Evolutionary conservation across 1,140 invertebrate species (phyloP), one percentile per base, ranked within the genome.

Genomic region (Fopius arisanus): DNA sequence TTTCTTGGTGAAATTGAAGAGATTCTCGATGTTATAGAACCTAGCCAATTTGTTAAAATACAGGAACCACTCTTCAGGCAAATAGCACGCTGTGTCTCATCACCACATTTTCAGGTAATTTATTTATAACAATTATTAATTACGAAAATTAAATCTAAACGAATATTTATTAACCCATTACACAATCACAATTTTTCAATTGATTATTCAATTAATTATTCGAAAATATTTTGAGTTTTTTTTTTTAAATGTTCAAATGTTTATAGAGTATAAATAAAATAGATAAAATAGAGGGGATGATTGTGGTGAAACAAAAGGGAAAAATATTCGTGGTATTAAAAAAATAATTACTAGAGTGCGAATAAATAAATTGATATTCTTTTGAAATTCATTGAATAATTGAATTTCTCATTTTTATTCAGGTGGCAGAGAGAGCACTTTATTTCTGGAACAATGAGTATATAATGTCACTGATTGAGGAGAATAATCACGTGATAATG

Each of bases 371-470:
- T n/a, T n/a, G n/a, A n/a, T n/a, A n/a, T n/a, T n/a, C n/a, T n/a
- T n/a, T n/a, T n/a, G n/a, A n/a, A n/a, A n/a, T 21, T n/a, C 4
- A 9, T 21, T 37, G 1, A 37, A 43, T 43, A 65, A 69, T 48
- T 70, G 3, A 37, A 48, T 10, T 29, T 63, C 33, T 75, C 23
- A 51, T 75, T 70, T 74, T 77, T 78, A 89, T 89, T 2, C 82
- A 99, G 97, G 97, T 99, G 81, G 97, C 97, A 75, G 97, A 99
- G 87, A 96, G 97, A 82, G 97, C 97, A 43, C 89, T 99, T 12
- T 99, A 98, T 88, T 98, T 97, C 88, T 99, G 97, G 97, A 99
- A 99, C 91, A 99, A 99, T 89, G 98, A 99, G 88, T 99, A 99
- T 86, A 97, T 99, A 81, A 97, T 99, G 96, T 97, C 96, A 19